A percentile compares a stretch with the other conserved stretches of the same genome.
Evolutionary conservation across 2,888 invertebrate genomes (phyloP).

Genomic region (Polia nebulosa): DNA sequence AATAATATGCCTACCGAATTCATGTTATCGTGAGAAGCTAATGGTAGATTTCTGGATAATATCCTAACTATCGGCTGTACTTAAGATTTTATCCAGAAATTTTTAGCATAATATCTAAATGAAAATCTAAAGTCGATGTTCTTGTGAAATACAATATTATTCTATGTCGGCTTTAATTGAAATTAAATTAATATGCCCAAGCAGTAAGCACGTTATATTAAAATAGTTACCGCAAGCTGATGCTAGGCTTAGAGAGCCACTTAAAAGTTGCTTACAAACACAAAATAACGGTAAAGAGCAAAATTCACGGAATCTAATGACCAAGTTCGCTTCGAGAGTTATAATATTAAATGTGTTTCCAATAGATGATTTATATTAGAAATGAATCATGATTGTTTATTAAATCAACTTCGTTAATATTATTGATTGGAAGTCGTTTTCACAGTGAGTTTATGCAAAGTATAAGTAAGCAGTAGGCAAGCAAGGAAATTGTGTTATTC

Average conservation of each 20-base stretch:
- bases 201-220: background rate
- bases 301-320: slow-evolving; percentile 22
- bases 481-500: slow-evolving; percentile 63
- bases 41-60: background rate
- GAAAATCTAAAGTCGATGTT: background rate
- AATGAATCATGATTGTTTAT: slow-evolving; percentile 48
- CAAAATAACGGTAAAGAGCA: slow-evolving; percentile 36
- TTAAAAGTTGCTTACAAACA: slow-evolving; percentile 32
- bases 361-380: slow-evolving; percentile 46
- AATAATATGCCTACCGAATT: background rate
- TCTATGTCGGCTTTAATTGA: background rate
- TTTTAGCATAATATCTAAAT: background rate
- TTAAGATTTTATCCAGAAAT: background rate
- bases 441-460: slow-evolving; percentile 38
- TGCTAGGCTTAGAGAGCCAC: slow-evolving; percentile 1
- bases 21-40: no score
- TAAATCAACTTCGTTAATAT: slow-evolving; percentile 33
- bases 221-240: slow-evolving; percentile 20
- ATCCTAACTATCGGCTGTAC: background rate
- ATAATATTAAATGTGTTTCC: slow-evolving; percentile 35
- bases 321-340: slow-evolving; percentile 19
- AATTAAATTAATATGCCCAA: slow-evolving; percentile 14
- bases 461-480: slow-evolving; percentile 38
- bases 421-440: slow-evolving; percentile 33
- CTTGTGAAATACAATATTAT: slow-evolving; percentile 9